phyloP scores from a whole-genome alignment of 2,797 vertebrate genomes.

The Eupleurogrammus muticus region DNA sequence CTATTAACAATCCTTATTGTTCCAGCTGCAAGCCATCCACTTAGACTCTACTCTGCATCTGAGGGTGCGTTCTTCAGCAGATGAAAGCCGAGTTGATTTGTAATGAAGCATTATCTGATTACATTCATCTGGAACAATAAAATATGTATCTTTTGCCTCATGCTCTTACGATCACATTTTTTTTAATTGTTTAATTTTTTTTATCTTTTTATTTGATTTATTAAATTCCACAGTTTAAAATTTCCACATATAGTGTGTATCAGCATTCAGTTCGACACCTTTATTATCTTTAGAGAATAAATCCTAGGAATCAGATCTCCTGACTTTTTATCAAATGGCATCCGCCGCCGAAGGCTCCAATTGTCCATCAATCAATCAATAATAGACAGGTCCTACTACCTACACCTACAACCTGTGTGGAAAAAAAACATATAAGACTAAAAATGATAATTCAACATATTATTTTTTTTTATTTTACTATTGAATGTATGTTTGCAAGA shows the following conservation, averaged over 20 bases:
- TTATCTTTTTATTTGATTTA: no score
- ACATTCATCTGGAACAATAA: background rate
- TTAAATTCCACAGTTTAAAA: background rate
- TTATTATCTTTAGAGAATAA: no score
- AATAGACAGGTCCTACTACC: no score
- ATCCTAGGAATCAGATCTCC: no score
- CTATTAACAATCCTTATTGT: conserved; percentile 32
- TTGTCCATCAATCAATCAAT: background rate
- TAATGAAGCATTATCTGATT: background rate
- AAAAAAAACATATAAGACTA: no score
- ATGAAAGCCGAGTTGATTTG: background rate
- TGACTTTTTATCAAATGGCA: no score
- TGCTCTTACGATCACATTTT: background rate
- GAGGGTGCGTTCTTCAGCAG: conserved; percentile 2
- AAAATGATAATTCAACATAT: no score
- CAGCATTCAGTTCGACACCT: background rate
- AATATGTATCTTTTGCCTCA: background rate
- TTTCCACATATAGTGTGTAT: background rate
- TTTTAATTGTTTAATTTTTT: background rate
- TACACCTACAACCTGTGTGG: no score
- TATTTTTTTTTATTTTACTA: no score
- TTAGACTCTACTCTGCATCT: background rate
- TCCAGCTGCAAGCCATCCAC: conserved; percentile 30
- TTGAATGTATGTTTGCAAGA: no score
- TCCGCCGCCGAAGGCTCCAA: background rate